These are phyloP conservation scores for Corythornis madagascariensis DNA, from an alignment of 2,113 vertebrate genomes.

Conservation along the genomic window DNA sequence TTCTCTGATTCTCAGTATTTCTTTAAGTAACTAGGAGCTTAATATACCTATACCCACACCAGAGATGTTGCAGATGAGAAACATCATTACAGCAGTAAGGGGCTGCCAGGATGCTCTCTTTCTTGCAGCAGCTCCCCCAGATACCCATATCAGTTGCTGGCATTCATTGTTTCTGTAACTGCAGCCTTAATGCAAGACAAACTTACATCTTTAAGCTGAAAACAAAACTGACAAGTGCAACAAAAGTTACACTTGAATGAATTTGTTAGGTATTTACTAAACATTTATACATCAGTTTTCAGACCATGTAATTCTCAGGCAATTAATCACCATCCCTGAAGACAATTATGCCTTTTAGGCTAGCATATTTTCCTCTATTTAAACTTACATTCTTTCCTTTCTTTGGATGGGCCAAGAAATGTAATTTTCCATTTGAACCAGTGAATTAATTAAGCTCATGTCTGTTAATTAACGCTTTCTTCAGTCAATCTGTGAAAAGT, in stretches of 20 bases:
- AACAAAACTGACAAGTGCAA: not conserved
- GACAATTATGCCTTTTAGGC: not conserved
- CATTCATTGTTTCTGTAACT: not conserved
- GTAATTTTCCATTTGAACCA: not conserved
- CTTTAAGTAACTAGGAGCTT: not conserved
- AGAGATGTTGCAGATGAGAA: not conserved
- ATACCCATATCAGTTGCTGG: rapidly evolving
- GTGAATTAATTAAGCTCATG: not conserved
- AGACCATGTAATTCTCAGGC: not conserved
- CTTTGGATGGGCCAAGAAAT: not conserved
- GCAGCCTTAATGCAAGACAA: not conserved
- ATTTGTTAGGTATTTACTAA: not conserved
- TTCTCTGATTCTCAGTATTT: not conserved
- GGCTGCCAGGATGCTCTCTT: not conserved
- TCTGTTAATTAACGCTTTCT: not conserved
- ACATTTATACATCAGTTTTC: not conserved
- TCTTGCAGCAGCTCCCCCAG: not conserved
- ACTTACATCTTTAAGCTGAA: not conserved
- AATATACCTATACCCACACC: not conserved
- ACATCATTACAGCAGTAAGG: not conserved
- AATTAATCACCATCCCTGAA: slow-evolving; percentile 23
- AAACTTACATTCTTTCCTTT: not conserved
- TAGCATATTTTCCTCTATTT: slow-evolving; percentile 26
- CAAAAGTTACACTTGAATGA: not conserved
- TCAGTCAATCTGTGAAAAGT: not conserved